Conservation (phyloP, 1,140 invertebrate species). For the Hyphantria cunea region DNA sequence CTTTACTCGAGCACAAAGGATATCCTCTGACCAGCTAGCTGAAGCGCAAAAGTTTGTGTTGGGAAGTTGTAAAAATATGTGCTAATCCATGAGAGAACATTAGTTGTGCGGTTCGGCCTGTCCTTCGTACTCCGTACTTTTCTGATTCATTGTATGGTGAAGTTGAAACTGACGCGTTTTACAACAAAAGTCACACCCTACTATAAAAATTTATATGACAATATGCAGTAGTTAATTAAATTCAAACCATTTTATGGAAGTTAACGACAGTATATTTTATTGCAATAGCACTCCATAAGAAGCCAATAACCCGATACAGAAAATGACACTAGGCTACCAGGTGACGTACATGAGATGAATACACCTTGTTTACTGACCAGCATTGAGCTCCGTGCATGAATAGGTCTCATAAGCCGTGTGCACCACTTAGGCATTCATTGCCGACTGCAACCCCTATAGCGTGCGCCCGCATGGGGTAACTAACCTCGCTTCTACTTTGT, state of each 20-base stretch:
- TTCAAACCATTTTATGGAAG: background rate
- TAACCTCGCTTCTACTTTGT: constrained; percentile 48
- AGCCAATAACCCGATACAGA: constrained; percentile 32
- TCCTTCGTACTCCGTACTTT: no score
- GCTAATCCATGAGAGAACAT: no score
- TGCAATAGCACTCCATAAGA: background rate
- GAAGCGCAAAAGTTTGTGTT: no score
- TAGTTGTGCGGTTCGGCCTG: no score
- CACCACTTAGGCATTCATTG: constrained; percentile 65
- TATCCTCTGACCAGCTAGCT: no score
- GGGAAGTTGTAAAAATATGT: no score
- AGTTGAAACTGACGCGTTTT: no score
- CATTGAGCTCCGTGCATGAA: constrained; percentile 59
- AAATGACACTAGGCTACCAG: constrained; percentile 54
- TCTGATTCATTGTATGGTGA: no score
- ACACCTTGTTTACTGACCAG: constrained; percentile 62
- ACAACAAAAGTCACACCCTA: no score
- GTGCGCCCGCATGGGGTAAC: constrained; percentile 42
- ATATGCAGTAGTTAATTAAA: background rate
- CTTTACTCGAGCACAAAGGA: no score
- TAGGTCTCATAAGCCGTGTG: constrained; percentile 46
- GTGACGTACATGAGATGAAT: constrained; percentile 63
- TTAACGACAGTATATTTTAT: background rate
- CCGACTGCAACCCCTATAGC: constrained; percentile 40
- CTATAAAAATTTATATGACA: background rate